Evolutionary conservation across 2,888 invertebrate genomes (phyloP).

Genomic region (Lucinisca nassula): DNA sequence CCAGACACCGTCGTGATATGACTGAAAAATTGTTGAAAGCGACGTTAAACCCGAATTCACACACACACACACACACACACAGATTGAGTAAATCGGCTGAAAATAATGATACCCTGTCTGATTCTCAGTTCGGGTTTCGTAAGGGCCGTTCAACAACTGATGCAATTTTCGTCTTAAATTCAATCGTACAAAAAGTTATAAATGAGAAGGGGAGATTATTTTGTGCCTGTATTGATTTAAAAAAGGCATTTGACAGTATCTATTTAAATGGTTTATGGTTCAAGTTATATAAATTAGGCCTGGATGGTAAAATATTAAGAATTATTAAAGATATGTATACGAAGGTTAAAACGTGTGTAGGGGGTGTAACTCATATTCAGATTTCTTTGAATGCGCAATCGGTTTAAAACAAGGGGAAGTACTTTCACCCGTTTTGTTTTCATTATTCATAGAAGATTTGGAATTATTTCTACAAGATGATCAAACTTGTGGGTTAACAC

Average conservation of each 20-base stretch:
- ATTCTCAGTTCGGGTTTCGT: slow-evolving; percentile 30
- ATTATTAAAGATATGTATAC: not conserved
- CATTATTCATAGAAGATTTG: not conserved
- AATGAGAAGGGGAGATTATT: not conserved
- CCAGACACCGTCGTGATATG: too few species aligned
- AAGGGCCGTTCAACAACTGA: slow-evolving; percentile 32
- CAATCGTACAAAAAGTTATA: not conserved
- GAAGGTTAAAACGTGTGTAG: not conserved
- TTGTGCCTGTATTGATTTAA: not conserved
- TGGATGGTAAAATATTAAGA: not conserved
- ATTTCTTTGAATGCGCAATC: not conserved
- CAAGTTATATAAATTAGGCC: not conserved
- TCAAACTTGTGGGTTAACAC: too few species aligned
- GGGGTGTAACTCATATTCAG: not conserved
- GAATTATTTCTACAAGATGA: too few species aligned
- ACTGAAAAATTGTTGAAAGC: too few species aligned
- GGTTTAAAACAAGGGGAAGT: not conserved
- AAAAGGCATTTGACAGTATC: not conserved
- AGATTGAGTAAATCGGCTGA: slow-evolving; percentile 6
- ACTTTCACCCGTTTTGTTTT: not conserved
- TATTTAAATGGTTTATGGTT: not conserved
- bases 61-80: too few species aligned
- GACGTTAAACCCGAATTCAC: too few species aligned
- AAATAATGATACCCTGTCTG: slow-evolving; percentile 10
- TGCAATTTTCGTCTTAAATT: slow-evolving; percentile 1